Conservation (phyloP, 2,797 vertebrate genomes). For the Sebastes minor region DNA sequence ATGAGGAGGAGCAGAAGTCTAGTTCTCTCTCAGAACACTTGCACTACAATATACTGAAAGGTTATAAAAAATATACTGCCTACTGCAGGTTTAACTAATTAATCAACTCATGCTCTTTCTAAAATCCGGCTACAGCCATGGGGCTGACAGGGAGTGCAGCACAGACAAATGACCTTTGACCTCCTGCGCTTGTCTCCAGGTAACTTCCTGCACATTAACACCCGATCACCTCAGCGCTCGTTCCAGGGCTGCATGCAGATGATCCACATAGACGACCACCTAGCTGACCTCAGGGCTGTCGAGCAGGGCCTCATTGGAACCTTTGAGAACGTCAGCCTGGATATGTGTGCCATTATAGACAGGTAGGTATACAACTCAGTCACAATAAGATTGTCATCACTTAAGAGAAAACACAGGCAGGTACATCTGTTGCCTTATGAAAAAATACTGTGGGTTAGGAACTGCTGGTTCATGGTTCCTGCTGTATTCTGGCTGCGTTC, state of each 20-base stretch:
- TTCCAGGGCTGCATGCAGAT: conserved; percentile 99
- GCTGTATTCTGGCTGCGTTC: not conserved
- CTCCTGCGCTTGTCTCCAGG: conserved; percentile 74
- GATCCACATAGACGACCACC: conserved; percentile 93
- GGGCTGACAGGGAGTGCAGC: too few relatives aligned
- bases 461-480: not conserved
- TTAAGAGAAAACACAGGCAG: not conserved
- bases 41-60: too few relatives aligned
- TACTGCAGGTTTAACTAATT: not conserved
- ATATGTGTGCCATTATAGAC: conserved; percentile 98
- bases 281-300: conserved; percentile 89
- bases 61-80: too few relatives aligned
- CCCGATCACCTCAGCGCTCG: conserved; percentile 83
- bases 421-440: not conserved
- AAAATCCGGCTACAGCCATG: not conserved
- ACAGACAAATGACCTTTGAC: not conserved
- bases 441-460: not conserved
- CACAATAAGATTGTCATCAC: not conserved
- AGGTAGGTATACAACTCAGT: conserved; percentile 87
- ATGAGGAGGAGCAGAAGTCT: too few relatives aligned
- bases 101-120: not conserved
- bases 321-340: conserved; percentile 95
- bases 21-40: too few relatives aligned
- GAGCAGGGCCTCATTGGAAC: conserved; percentile 90
- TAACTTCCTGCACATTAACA: conserved; percentile 79